Evolutionary conservation across 1,140 invertebrate species (phyloP), one percentile per base, ranked within the genome.

Genomic region (Asobara japonica): DNA sequence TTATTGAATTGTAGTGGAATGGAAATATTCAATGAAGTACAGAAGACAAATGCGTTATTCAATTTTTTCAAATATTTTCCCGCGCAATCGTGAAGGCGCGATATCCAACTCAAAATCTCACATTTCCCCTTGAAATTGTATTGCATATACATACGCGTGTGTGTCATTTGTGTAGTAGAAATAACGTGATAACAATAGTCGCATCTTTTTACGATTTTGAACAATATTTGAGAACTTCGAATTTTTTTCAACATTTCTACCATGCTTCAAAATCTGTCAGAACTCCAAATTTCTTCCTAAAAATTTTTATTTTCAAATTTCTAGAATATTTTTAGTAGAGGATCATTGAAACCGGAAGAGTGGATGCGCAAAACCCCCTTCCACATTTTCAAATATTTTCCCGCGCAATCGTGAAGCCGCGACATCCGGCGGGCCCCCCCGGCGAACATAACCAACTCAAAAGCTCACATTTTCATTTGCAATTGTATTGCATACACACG

Each of bases 391-490:
- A 56, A 56, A 56, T 18, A 27, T 56, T 56, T 56, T 56, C 18
- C 51, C 51, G 51, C 18, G 51, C 51, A 6, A 27, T 18, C 11
- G 51, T 56, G 51, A 27, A 56, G 51, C 51, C 20, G 10, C 22
- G 51, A 56, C 51, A 25, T 56, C 51, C 51, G 51, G 22, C 51
- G 51, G 31, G 11, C 3, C n/a, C n/a, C 6, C 6, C 6, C 41
- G 41, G n/a, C n/a, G 51, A 56, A 56, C 51, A 56, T 25, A 56
- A 56, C 51, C 51, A 56, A 56, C 20, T 56, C 51, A 5, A 56
- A 25, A 25, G 10, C 22, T 18, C 18, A 18, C 11, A 56, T 27
- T 56, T 25, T 56, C 2, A 4, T 25, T 56, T 56, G 22, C 6
- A 5, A 56, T 18, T 56, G 51, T 25, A 22, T 27, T 36, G 31